Percentiles rank a stretch among this genome's conserved stretches.
Conservation (phyloP, 1,140 invertebrate genomes). For the Macrocentrus cingulum region DNA sequence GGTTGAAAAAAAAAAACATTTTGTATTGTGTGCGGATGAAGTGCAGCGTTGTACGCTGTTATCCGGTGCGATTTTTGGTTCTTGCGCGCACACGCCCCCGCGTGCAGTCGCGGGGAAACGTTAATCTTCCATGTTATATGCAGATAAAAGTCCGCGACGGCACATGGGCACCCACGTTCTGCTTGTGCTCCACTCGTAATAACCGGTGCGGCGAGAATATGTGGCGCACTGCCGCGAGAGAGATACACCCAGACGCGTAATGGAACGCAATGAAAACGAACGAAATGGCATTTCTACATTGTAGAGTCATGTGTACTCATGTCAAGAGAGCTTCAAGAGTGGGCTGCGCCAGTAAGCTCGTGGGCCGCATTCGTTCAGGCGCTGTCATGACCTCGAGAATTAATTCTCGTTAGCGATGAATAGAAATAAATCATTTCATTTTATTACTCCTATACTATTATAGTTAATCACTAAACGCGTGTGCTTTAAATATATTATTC, state of each 20-base stretch:
- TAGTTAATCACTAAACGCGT: neutral
- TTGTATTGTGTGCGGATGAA: neutral
- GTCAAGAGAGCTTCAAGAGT: neutral
- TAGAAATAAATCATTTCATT: slow-evolving; percentile 10
- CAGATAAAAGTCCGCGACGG: slow-evolving; percentile 10
- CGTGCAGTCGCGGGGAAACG: slow-evolving; percentile 3
- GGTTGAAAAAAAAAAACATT: neutral
- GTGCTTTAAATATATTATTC: no score
- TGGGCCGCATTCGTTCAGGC: neutral
- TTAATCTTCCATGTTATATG: slow-evolving; percentile 13
- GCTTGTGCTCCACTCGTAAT: neutral
- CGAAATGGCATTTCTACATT: neutral
- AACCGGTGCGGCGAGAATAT: slow-evolving; percentile 5
- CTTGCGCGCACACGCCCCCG: slow-evolving; percentile 10
- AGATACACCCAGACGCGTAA: neutral
- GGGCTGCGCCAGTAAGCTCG: neutral
- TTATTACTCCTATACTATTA: neutral
- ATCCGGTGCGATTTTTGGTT: slow-evolving; percentile 19
- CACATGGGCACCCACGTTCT: slow-evolving; percentile 8
- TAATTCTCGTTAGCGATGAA: slow-evolving; percentile 15
- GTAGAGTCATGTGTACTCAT: neutral
- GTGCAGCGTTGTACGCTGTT: slow-evolving; percentile 12
- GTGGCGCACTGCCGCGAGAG: neutral
- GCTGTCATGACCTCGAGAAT: slow-evolving; percentile 14
- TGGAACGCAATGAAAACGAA: slow-evolving; percentile 14